Evolutionary conservation across 2,888 invertebrate genomes (phyloP).

Genomic region (Cheilosia pagana): DNA sequence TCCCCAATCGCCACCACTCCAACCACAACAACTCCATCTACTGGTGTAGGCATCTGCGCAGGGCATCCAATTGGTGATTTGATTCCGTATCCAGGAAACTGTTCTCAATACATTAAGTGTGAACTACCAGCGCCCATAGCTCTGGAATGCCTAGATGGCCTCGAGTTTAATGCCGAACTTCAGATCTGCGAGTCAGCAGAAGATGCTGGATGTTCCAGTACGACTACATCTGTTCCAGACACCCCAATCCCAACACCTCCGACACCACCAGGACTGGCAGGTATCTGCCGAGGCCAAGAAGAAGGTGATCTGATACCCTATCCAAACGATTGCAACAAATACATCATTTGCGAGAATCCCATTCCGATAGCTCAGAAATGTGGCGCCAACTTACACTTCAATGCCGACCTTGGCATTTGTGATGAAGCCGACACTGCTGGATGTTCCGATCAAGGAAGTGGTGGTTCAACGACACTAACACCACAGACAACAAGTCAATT

Average conservation of each 20-base stretch:
- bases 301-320: conserved; percentile 69
- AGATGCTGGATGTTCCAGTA: conserved; percentile 80
- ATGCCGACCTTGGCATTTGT: conserved; percentile 76
- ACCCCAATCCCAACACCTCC: conserved; percentile 47
- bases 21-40: conserved; percentile 15
- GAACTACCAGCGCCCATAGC: conserved; percentile 80
- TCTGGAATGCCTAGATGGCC: conserved; percentile 85
- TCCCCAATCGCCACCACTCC: not conserved
- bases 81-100: conserved; percentile 78
- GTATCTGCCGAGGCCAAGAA: conserved; percentile 64
- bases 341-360: conserved; percentile 72
- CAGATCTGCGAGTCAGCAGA: conserved; percentile 77
- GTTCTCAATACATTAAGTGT: conserved; percentile 78
- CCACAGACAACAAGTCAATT: conserved; percentile 45
- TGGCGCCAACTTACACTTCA: conserved; percentile 76
- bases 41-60: conserved; percentile 72
- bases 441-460: conserved; percentile 63
- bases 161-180: conserved; percentile 81
- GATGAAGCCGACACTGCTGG: conserved; percentile 77
- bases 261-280: conserved; percentile 66
- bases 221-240: conserved; percentile 51
- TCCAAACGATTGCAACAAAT: conserved; percentile 76
- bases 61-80: conserved; percentile 67
- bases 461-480: conserved; percentile 3
- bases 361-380: conserved; percentile 59